Conservation (phyloP, 2,113 vertebrate species). For the Neolamprologus sp. region DNA sequence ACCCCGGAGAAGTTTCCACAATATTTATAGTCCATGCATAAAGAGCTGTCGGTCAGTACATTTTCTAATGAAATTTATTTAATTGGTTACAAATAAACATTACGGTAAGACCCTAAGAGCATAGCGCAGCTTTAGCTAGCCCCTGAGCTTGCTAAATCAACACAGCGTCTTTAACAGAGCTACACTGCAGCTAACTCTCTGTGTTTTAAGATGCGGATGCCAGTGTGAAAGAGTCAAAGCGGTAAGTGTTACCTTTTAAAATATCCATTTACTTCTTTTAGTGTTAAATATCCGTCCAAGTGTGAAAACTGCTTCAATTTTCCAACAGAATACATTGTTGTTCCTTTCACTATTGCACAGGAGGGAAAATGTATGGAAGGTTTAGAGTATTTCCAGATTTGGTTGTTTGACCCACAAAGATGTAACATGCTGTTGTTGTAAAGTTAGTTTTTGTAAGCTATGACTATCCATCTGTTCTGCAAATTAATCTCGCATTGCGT, state of each 20-base stretch:
- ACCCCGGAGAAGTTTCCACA: background rate
- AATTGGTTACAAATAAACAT: background rate
- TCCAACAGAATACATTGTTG: background rate
- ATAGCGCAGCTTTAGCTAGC: background rate
- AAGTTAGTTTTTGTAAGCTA: background rate
- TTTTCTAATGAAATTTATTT: fast-evolving
- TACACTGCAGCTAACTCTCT: background rate
- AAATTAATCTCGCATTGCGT: background rate
- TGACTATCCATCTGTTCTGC: background rate
- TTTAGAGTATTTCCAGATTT: background rate
- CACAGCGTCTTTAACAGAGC: too few species aligned
- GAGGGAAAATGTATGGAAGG: fast-evolving
- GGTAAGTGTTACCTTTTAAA: constrained; percentile 34
- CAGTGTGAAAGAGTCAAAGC: constrained; percentile 36
- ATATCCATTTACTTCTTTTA: background rate
- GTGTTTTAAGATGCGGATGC: constrained; percentile 16
- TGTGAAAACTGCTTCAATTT: background rate
- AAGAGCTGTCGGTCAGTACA: background rate
- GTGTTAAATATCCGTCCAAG: background rate
- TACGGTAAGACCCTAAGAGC: fast-evolving
- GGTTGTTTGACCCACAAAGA: background rate
- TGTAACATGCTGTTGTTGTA: background rate
- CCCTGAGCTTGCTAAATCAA: background rate
- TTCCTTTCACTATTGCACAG: background rate
- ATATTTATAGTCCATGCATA: background rate